Evolutionary conservation across 1,140 invertebrate species (phyloP).

Genomic region (Macrotrachela quadricornifera): DNA sequence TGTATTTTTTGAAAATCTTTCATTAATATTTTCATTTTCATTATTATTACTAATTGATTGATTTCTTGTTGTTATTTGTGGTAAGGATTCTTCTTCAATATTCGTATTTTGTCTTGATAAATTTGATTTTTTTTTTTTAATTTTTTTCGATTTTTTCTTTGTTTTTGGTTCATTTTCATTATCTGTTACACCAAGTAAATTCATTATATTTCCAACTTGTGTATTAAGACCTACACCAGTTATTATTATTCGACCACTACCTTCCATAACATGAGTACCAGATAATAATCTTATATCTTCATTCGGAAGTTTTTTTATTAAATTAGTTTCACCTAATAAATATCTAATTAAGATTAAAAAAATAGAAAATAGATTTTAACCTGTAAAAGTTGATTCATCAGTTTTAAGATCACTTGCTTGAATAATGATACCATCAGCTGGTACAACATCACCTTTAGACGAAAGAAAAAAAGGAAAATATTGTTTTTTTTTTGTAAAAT

Average conservation of each 20-base stretch:
- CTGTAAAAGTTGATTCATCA: conserved; percentile 92
- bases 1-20: too few species aligned
- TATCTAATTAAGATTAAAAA: too few species aligned
- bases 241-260: conserved; percentile 95
- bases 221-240: conserved; percentile 95
- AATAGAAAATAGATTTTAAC: conserved; percentile 82
- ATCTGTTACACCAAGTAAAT: conserved; percentile 53
- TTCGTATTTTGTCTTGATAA: too few species aligned
- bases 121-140: not conserved
- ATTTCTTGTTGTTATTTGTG: too few species aligned
- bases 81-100: too few species aligned
- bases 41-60: too few species aligned
- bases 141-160: not conserved
- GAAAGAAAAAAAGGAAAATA: not conserved
- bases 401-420: conserved; percentile 97
- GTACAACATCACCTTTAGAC: conserved; percentile 55
- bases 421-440: conserved; percentile 86
- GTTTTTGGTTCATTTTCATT: not conserved
- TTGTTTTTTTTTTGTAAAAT: conserved; percentile 4
- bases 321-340: conserved; percentile 99
- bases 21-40: too few species aligned
- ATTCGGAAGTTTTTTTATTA: conserved; percentile 70
- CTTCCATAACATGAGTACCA: conserved; percentile 99
- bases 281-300: conserved; percentile 35
- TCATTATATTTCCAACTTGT: conserved; percentile 98